Evolutionary conservation across 2,797 vertebrate species (phyloP).

Genomic region (Acrossocheilus fasciatus): DNA sequence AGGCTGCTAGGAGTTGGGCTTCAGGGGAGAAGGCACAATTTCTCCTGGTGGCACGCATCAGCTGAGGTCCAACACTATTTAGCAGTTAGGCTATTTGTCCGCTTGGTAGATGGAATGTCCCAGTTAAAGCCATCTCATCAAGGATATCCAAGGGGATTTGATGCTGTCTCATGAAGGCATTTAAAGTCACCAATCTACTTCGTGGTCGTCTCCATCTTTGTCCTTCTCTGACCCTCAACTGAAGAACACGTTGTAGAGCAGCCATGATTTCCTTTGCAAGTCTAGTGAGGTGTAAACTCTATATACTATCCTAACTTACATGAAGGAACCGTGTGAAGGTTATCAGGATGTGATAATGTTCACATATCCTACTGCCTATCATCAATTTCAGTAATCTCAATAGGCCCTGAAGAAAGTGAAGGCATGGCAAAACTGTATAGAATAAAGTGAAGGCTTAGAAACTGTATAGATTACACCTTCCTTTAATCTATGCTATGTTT

Average conservation of each 20-base stretch:
- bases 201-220: background rate
- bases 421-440: background rate
- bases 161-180: background rate
- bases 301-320: too few relatives aligned
- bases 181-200: background rate
- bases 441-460: background rate
- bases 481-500: too few relatives aligned
- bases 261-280: too few relatives aligned
- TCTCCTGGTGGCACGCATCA: too few relatives aligned
- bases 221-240: too few relatives aligned
- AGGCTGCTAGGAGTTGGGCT: too few relatives aligned
- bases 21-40: too few relatives aligned
- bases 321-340: background rate
- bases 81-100: too few relatives aligned
- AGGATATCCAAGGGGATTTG: background rate
- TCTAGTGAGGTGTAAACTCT: too few relatives aligned
- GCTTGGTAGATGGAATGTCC: too few relatives aligned
- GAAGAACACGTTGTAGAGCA: too few relatives aligned
- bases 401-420: background rate
- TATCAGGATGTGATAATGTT: background rate
- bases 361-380: background rate
- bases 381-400: background rate
- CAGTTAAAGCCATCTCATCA: background rate
- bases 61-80: too few relatives aligned
- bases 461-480: background rate